Evolutionary conservation across 2,113 vertebrate species (phyloP).

Genomic region (Ptilorrhoa leucosticta): DNA sequence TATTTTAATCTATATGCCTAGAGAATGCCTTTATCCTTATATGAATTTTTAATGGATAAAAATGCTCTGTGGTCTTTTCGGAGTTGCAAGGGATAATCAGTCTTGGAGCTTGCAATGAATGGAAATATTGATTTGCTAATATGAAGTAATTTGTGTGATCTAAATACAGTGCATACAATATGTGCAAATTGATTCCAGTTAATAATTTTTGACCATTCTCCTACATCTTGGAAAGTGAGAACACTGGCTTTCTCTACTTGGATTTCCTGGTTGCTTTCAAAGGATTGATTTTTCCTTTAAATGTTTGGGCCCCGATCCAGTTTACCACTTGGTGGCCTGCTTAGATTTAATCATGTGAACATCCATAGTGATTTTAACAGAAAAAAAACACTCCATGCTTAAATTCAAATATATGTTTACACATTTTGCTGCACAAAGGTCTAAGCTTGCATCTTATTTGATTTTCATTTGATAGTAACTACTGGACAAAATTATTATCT

Average conservation of each 20-base stretch:
- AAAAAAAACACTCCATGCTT: neutral
- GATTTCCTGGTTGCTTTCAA: neutral
- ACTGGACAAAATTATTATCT: neutral
- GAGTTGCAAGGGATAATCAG: neutral
- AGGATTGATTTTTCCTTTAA: slow-evolving; percentile 8
- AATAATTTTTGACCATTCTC: neutral
- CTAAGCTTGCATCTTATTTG: neutral
- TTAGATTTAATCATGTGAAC: neutral
- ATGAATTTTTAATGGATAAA: slow-evolving; percentile 16
- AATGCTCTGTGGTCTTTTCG: neutral
- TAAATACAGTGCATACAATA: slow-evolving; percentile 21
- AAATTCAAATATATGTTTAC: neutral
- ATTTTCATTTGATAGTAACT: neutral
- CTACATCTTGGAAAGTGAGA: slow-evolving; percentile 1
- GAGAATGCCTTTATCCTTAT: neutral
- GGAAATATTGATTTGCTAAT: slow-evolving; percentile 30
- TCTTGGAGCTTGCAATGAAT: neutral
- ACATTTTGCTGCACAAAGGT: neutral
- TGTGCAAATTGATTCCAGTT: slow-evolving; percentile 38
- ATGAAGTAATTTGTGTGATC: slow-evolving; percentile 32
- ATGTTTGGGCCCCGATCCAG: neutral
- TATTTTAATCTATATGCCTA: neutral
- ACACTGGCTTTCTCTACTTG: neutral
- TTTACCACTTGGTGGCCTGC: neutral
- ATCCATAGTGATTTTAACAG: neutral